Conservation (phyloP, 2,888 invertebrate species). For the Anthoptus insignis region DNA sequence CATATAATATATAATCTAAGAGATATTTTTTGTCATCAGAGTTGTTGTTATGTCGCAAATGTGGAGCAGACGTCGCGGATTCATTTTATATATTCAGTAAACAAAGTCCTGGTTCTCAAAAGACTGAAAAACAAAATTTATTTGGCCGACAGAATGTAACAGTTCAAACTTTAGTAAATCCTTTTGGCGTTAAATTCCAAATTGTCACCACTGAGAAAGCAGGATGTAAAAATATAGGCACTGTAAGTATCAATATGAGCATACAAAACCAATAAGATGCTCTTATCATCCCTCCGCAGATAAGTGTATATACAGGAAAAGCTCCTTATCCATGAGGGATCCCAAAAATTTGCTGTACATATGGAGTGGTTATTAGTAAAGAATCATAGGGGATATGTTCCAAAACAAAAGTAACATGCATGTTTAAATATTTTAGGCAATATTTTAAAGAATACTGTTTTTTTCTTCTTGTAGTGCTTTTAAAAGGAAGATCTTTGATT, state of each 20-base stretch:
- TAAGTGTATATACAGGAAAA: no score
- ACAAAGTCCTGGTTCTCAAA: constrained; percentile 79
- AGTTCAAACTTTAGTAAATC: constrained; percentile 86
- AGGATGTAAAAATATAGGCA: constrained; percentile 82
- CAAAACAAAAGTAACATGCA: no score
- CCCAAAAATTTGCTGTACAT: no score
- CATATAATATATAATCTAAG: neutral
- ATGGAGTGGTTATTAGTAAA: no score
- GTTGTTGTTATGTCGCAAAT: constrained; percentile 85
- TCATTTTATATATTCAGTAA: constrained; percentile 82
- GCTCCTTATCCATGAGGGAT: no score
- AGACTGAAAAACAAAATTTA: constrained; percentile 78
- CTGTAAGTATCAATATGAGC: constrained; percentile 66
- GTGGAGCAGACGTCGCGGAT: constrained; percentile 87
- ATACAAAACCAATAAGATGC: neutral
- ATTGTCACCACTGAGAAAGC: constrained; percentile 84
- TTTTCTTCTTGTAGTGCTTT: no score
- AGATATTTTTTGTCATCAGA: constrained; percentile 68
- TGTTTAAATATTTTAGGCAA: no score
- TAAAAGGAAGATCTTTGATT: no score
- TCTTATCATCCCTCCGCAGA: neutral
- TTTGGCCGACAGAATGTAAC: constrained; percentile 84
- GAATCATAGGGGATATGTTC: no score
- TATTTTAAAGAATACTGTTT: no score
- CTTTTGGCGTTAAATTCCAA: constrained; percentile 84